These are phyloP conservation scores for Trichosurus vulpecula DNA, from an alignment of 2,797 vertebrate genomes.

Conservation along the genomic window DNA sequence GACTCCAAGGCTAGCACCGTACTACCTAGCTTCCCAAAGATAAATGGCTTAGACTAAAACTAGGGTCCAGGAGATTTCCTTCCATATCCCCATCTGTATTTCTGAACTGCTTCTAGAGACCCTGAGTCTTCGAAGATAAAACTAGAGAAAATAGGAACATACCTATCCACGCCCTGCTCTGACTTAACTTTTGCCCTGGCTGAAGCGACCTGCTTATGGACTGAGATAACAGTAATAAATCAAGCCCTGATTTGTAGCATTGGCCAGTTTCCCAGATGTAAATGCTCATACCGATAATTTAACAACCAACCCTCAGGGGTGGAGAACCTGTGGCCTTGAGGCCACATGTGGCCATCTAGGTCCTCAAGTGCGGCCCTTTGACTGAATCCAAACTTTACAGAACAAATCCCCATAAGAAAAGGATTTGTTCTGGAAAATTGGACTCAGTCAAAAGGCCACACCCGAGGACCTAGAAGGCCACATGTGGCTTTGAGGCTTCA, in stretches of 20 bases:
- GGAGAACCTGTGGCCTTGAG: no score
- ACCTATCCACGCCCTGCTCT: not conserved
- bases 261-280: not conserved
- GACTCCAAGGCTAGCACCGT: not conserved
- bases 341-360: no score
- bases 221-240: not conserved
- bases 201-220: not conserved
- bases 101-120: not conserved
- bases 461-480: no score
- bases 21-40: not conserved
- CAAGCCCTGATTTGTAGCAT: not conserved
- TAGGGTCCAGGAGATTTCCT: not conserved
- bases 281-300: not conserved
- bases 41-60: not conserved
- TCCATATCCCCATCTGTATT: not conserved
- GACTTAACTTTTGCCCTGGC: not conserved
- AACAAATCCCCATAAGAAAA: no score
- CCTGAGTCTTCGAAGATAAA: not conserved
- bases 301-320: no score
- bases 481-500: no score
- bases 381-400: no score
- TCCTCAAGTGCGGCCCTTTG: no score
- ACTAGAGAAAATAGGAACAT: no score
- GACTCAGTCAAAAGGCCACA: no score
- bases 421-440: no score